phyloP scores from a whole-genome alignment of 2,888 invertebrate species.

The Zygothrica quintamaculata region DNA sequence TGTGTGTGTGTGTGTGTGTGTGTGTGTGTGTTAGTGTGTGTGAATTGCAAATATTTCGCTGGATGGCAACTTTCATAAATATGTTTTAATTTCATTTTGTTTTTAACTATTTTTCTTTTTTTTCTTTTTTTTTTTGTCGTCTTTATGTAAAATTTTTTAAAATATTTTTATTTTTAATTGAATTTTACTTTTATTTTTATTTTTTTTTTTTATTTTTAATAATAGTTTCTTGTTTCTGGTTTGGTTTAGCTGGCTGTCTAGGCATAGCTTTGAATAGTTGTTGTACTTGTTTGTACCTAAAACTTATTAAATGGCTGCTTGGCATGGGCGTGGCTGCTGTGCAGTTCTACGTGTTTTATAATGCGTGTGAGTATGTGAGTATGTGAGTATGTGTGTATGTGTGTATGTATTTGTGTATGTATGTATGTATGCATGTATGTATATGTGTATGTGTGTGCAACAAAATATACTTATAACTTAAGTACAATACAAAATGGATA shows the following conservation, averaged over 20 bases:
- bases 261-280: conserved; percentile 21
- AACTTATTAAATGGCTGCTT: conserved; percentile 29
- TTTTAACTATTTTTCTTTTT: too few species aligned
- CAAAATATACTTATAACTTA: conserved; percentile 47
- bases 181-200: too few species aligned
- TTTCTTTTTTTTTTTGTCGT: too few species aligned
- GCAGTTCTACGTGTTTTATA: too few species aligned
- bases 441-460: conserved; percentile 48
- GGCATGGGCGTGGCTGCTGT: conserved; percentile 33
- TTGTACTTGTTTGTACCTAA: conserved; percentile 26
- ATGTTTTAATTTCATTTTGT: conserved; percentile 26
- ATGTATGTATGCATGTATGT: conserved; percentile 22
- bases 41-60: conserved; percentile 74
- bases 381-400: too few species aligned
- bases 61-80: conserved; percentile 78
- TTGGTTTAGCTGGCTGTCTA: conserved; percentile 5
- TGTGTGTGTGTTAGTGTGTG: too few species aligned
- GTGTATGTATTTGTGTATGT: conserved; percentile 10
- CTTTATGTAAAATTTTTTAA: too few species aligned
- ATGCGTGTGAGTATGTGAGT: not conserved
- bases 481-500: conserved; percentile 22
- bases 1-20: too few species aligned
- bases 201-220: not conserved
- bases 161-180: too few species aligned
- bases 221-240: conserved; percentile 15